A percentile compares a stretch with the other conserved stretches of the same genome.
These are phyloP conservation scores for Diorhabda sublineata DNA, from an alignment of 1,140 invertebrate species.

Conservation along the genomic window DNA sequence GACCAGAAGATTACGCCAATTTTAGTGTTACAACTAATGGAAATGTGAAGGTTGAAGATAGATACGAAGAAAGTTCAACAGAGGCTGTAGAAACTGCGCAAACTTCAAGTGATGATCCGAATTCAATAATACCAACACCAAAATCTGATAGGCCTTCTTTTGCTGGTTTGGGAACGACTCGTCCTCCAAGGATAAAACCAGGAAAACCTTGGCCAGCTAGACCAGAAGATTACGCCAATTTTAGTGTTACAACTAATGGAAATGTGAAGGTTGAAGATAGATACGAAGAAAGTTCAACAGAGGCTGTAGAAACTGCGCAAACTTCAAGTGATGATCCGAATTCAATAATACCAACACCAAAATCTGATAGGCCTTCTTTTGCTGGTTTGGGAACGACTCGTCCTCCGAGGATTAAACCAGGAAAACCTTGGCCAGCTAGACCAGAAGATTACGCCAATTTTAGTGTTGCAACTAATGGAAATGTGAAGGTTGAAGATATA, in stretches of 20 bases:
- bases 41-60: background rate
- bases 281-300: background rate
- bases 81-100: too few relatives aligned
- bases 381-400: constrained; percentile 6
- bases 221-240: constrained; percentile 8
- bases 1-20: constrained; percentile 7
- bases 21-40: background rate
- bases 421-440: constrained; percentile 20
- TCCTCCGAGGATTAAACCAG: background rate
- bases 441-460: background rate
- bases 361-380: constrained; percentile 15
- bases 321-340: background rate
- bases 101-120: too few relatives aligned
- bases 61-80: background rate
- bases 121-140: background rate
- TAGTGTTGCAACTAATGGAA: background rate
- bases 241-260: background rate
- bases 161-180: background rate
- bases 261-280: background rate
- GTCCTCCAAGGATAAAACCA: background rate
- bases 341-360: background rate
- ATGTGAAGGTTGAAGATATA: too few relatives aligned
- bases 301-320: background rate
- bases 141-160: background rate
- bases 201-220: constrained; percentile 22